Conservation (phyloP, 2,113 vertebrate genomes). For the Boulengeromyrus knoepffleri region DNA sequence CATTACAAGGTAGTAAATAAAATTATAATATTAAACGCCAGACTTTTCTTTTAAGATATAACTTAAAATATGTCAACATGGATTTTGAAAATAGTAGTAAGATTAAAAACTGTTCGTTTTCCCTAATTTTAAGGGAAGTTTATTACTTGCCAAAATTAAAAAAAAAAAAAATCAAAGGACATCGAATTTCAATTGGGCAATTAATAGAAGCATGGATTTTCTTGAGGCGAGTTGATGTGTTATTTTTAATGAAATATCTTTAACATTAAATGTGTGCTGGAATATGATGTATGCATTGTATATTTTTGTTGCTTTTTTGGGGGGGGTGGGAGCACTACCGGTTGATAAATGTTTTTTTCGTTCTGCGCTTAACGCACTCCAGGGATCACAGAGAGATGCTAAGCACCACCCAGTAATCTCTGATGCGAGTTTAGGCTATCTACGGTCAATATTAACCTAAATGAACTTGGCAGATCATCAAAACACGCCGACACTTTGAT, state of each 20-base stretch:
- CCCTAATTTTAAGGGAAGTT: neutral
- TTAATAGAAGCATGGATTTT: neutral
- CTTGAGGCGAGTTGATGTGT: neutral
- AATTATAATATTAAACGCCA: neutral
- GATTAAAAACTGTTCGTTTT: neutral
- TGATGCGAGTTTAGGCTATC: neutral
- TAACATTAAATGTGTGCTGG: neutral
- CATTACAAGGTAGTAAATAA: neutral
- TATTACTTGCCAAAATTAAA: neutral
- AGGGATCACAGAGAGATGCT: neutral
- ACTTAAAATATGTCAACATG: neutral
- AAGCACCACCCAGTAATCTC: neutral
- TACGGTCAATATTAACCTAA: neutral
- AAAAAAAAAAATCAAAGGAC: neutral
- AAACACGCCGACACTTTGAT: neutral
- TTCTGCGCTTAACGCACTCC: neutral
- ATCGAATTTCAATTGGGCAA: neutral
- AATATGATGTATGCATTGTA: neutral
- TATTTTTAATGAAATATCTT: neutral
- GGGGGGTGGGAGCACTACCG: neutral
- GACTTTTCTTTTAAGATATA: neutral
- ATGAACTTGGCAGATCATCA: neutral
- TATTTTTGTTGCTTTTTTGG: neutral
- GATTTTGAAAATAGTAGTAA: neutral
- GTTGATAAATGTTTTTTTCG: neutral